These are phyloP conservation scores for Danionella cerebrum DNA, from an alignment of 2,113 vertebrate genomes.

Conservation along the genomic window DNA sequence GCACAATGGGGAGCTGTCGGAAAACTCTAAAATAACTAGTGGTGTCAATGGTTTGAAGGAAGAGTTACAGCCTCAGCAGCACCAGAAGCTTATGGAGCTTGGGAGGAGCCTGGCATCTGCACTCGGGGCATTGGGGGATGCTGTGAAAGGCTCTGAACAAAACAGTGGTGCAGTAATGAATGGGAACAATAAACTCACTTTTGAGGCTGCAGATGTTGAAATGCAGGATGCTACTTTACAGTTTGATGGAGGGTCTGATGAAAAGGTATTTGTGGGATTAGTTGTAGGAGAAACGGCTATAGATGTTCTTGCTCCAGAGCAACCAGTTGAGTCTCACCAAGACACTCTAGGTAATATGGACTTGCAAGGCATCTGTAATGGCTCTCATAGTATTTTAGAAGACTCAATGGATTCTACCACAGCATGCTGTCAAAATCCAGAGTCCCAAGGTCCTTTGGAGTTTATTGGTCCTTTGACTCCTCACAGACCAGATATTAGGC, in stretches of 20 bases:
- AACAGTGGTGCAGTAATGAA: constrained; percentile 56
- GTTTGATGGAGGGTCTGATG: constrained; percentile 56
- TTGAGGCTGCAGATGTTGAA: constrained; percentile 45
- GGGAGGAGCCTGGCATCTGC: constrained; percentile 79
- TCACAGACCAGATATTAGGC: constrained; percentile 40
- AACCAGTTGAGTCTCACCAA: background rate
- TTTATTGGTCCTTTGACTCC: constrained; percentile 48
- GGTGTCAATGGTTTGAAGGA: constrained; percentile 79
- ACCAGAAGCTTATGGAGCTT: constrained; percentile 77
- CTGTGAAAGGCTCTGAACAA: constrained; percentile 70
- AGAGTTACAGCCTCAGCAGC: constrained; percentile 77
- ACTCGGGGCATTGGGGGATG: constrained; percentile 75
- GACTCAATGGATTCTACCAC: constrained; percentile 49
- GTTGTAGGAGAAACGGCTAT: constrained; percentile 21
- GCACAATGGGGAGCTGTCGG: constrained; percentile 41
- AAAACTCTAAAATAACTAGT: constrained; percentile 64
- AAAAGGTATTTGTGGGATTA: constrained; percentile 64
- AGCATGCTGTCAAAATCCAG: constrained; percentile 50
- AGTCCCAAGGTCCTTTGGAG: constrained; percentile 52
- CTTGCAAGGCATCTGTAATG: constrained; percentile 73
- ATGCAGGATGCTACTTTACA: constrained; percentile 49
- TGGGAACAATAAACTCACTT: constrained; percentile 54
- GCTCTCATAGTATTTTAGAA: constrained; percentile 64
- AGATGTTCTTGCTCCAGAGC: background rate
- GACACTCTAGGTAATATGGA: background rate